Percentiles rank a stretch among this genome's conserved stretches.
phyloP scores from a whole-genome alignment of 1,140 invertebrate genomes.

The Rhagoletis zephyria region DNA sequence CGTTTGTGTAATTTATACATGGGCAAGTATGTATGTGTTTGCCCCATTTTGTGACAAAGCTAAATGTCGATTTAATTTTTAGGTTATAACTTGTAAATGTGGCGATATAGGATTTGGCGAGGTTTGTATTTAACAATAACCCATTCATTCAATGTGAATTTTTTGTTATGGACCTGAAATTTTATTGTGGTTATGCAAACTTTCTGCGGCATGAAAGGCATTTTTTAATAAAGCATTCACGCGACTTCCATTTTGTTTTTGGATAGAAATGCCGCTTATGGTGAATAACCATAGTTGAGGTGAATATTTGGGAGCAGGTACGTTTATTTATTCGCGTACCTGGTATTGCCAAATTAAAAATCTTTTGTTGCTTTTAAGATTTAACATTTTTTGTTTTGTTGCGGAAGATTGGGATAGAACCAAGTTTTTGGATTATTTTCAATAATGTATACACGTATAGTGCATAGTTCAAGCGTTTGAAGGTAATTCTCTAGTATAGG shows the following conservation, averaged over 20 bases:
- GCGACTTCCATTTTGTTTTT: constrained; percentile 56
- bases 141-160: too few species aligned
- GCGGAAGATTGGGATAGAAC: too few species aligned
- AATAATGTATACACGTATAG: too few species aligned
- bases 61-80: constrained; percentile 15
- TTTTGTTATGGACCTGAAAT: too few species aligned
- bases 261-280: constrained; percentile 48
- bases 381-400: neutral
- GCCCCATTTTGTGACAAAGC: constrained; percentile 46
- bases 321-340: neutral
- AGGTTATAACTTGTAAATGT: constrained; percentile 15
- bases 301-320: neutral
- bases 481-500: too few species aligned
- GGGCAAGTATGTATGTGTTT: constrained; percentile 4
- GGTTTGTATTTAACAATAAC: too few species aligned
- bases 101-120: neutral
- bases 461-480: too few species aligned
- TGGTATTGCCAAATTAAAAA: constrained; percentile 37
- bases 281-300: constrained; percentile 29
- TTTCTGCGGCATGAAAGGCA: too few species aligned
- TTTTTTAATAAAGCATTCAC: constrained; percentile 18
- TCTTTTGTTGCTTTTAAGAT: neutral
- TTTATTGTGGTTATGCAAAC: too few species aligned
- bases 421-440: too few species aligned
- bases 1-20: neutral